phyloP scores from a whole-genome alignment of 2,797 vertebrate species.

The Phylloscopus collybita region DNA sequence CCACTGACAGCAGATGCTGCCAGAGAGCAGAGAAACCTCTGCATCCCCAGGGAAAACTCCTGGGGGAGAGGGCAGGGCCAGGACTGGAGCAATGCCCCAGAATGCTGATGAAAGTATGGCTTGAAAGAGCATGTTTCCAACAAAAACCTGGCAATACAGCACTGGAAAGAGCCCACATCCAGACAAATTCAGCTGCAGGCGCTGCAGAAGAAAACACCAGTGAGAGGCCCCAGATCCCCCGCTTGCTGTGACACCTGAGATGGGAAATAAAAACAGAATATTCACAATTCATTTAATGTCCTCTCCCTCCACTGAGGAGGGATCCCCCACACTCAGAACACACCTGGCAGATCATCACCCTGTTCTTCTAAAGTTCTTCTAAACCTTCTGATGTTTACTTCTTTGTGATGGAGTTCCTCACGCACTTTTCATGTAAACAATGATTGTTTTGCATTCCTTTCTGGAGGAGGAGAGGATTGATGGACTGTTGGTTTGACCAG shows the following conservation, averaged over 20 bases:
- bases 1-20: background rate
- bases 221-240: background rate
- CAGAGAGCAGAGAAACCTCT: background rate
- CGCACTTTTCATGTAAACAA: too few species aligned
- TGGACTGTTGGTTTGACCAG: too few species aligned
- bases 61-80: background rate
- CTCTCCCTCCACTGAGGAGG: background rate
- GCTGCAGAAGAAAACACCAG: fast-evolving
- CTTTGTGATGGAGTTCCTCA: too few species aligned
- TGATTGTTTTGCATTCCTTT: too few species aligned
- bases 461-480: too few species aligned
- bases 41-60: background rate
- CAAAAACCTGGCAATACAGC: background rate
- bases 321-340: fast-evolving
- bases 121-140: background rate
- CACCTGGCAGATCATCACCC: background rate
- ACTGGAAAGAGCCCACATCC: background rate
- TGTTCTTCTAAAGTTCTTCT: too few species aligned
- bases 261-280: background rate
- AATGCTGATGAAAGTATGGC: background rate
- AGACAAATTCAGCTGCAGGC: background rate
- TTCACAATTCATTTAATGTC: background rate
- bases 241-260: fast-evolving
- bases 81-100: background rate
- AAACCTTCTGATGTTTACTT: too few species aligned